Conservation (phyloP, 2,113 vertebrate genomes). For the Corapipo altera region DNA sequence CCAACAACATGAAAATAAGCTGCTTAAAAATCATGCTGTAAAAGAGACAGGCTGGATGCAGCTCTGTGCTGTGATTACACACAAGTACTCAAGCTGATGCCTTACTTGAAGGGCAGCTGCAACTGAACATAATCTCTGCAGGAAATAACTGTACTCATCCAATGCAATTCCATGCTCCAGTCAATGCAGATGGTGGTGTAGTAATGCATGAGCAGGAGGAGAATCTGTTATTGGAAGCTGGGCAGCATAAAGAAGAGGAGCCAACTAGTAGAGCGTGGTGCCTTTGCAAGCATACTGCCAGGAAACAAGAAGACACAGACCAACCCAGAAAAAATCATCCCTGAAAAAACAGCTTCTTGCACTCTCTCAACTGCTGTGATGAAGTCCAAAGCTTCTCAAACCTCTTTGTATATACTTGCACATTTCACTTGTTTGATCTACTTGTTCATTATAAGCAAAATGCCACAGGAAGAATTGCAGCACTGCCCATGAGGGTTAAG, state of each 20-base stretch:
- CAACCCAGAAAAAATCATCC: neutral
- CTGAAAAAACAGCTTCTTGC: neutral
- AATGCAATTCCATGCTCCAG: fast-evolving
- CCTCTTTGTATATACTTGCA: neutral
- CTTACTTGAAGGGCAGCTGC: neutral
- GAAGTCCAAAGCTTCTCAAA: neutral
- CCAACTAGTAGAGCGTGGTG: neutral
- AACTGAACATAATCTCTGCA: neutral
- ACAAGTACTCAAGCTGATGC: neutral
- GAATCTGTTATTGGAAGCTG: neutral
- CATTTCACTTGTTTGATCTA: neutral
- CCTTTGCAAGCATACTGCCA: neutral
- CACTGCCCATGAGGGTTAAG: neutral
- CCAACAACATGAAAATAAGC: neutral
- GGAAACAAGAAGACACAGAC: neutral
- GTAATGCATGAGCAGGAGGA: neutral
- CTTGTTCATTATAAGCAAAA: neutral
- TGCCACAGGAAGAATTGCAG: neutral
- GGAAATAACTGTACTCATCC: neutral
- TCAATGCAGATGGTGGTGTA: neutral
- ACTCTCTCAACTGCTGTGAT: neutral
- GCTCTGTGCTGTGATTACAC: neutral
- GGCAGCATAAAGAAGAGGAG: neutral
- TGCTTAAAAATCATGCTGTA: neutral
- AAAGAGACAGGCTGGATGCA: neutral